Evolutionary conservation across 1,140 invertebrate genomes (phyloP).

Genomic region (Meloidogyne chitwoodi): DNA sequence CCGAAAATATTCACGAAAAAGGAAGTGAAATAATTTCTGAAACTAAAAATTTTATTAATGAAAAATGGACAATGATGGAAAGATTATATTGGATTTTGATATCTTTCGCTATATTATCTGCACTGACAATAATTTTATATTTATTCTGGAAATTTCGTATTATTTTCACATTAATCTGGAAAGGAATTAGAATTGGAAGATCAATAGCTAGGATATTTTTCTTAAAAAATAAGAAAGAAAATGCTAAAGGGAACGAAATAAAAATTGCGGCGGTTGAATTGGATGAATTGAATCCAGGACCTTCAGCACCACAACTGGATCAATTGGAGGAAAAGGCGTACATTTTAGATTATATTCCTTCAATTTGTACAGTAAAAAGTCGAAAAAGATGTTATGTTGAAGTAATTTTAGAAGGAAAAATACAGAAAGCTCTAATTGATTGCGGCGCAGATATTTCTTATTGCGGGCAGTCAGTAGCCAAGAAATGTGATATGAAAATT

Average conservation of each 20-base stretch:
- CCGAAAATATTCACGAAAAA: background rate
- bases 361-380: background rate
- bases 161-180: background rate
- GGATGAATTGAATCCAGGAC: background rate
- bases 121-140: no score
- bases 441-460: background rate
- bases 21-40: background rate
- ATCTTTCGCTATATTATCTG: no score
- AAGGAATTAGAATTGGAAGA: background rate
- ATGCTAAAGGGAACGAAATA: no score
- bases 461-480: background rate
- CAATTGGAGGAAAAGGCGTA: background rate
- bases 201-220: background rate
- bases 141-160: no score
- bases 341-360: background rate
- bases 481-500: background rate
- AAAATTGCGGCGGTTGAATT: background rate
- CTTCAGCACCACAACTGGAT: background rate
- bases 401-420: no score
- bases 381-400: conserved; percentile 1
- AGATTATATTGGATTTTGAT: background rate
- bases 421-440: no score
- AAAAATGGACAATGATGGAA: background rate
- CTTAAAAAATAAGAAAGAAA: background rate
- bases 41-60: background rate